Conservation (phyloP, 2,113 vertebrate genomes). For the Hiodon alosoides region DNA sequence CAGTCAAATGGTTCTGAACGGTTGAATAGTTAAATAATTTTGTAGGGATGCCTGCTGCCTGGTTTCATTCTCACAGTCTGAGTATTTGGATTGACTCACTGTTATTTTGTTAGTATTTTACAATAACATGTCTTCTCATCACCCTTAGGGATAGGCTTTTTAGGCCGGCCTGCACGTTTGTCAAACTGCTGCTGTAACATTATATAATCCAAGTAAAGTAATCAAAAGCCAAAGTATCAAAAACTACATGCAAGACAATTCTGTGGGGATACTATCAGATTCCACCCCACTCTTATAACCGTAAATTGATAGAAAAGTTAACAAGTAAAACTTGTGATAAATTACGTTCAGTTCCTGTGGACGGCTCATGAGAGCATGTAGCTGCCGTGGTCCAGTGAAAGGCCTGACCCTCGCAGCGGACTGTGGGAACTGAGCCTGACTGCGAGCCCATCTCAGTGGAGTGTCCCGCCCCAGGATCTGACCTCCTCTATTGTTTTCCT, state of each 20-base stretch:
- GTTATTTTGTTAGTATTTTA: not conserved
- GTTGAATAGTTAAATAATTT: not conserved
- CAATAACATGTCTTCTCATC: slow-evolving; percentile 3
- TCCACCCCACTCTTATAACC: not conserved
- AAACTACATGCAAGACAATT: not conserved
- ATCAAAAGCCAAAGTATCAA: slow-evolving; percentile 5
- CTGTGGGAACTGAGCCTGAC: slow-evolving; percentile 1
- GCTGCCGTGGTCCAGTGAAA: slow-evolving; percentile 9
- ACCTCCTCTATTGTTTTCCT: not conserved
- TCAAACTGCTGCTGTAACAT: not conserved
- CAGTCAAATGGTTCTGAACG: not conserved
- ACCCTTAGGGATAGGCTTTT: not conserved
- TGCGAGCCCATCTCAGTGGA: slow-evolving; percentile 1
- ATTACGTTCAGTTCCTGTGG: slow-evolving; percentile 5
- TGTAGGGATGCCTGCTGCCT: not conserved
- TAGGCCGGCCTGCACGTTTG: not conserved
- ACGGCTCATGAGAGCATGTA: not conserved
- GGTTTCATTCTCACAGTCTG: not conserved
- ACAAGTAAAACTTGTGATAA: slow-evolving; percentile 3
- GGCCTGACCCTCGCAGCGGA: not conserved
- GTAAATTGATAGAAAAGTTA: slow-evolving; percentile 4
- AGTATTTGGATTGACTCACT: slow-evolving; percentile 4
- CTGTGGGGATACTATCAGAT: not conserved
- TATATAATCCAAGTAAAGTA: slow-evolving; percentile 1
- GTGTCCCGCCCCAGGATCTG: not conserved